Conservation (phyloP, 2,888 invertebrate genomes). For the Copidosoma aretas region DNA sequence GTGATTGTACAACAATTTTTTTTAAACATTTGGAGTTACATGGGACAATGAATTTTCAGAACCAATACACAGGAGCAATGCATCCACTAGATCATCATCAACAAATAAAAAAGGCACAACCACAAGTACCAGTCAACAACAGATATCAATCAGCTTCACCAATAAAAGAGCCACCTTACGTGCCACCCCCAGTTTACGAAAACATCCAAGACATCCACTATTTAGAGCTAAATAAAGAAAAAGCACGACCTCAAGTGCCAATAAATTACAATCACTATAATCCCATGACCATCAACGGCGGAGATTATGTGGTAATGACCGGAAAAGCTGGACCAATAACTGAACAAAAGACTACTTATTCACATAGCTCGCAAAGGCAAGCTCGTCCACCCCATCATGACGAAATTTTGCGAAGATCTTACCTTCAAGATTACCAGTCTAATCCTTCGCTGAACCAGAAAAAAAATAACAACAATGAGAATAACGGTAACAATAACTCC, state of each 20-base stretch:
- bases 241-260: constrained; percentile 63
- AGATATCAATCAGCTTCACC: constrained; percentile 67
- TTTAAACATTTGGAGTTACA: too few relatives aligned
- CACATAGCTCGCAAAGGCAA: constrained; percentile 47
- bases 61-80: not conserved
- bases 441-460: constrained; percentile 53
- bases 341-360: constrained; percentile 48
- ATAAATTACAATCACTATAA: constrained; percentile 58
- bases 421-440: constrained; percentile 32
- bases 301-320: constrained; percentile 84
- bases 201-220: constrained; percentile 68
- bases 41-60: not conserved
- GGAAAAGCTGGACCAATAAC: constrained; percentile 65
- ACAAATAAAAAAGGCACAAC: constrained; percentile 75
- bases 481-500: too few relatives aligned
- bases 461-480: too few relatives aligned
- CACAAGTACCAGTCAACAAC: constrained; percentile 75
- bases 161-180: constrained; percentile 67
- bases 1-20: too few relatives aligned
- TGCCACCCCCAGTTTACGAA: constrained; percentile 69
- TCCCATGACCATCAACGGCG: constrained; percentile 74
- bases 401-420: constrained; percentile 48
- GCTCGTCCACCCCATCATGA: constrained; percentile 57
- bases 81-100: not conserved
- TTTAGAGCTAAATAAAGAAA: constrained; percentile 51